Evolutionary conservation across 2,113 vertebrate genomes (phyloP).

Genomic region (Tiliqua scincoides): DNA sequence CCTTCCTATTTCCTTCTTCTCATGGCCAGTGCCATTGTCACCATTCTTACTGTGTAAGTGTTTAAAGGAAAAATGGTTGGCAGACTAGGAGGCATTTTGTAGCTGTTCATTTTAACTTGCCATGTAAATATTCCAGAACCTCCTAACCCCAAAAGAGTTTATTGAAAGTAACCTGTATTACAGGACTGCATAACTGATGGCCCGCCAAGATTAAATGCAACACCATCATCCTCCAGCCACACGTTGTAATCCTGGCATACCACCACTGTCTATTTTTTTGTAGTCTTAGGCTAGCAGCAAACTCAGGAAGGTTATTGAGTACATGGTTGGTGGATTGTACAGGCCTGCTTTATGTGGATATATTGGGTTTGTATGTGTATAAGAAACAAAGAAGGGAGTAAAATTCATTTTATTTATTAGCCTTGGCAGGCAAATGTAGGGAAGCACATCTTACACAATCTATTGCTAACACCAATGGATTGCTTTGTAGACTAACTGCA

Average conservation of each 20-base stretch:
- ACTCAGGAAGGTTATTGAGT: neutral
- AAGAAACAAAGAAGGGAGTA: neutral
- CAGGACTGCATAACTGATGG: neutral
- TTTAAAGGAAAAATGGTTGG: no score
- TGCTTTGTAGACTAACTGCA: neutral
- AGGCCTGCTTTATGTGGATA: neutral
- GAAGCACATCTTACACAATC: neutral
- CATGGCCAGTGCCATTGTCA: no score
- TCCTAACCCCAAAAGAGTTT: neutral
- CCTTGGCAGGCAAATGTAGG: neutral
- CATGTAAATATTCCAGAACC: neutral
- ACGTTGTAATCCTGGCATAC: neutral
- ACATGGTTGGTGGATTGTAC: neutral
- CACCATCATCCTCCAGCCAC: no score
- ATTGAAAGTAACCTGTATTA: neutral
- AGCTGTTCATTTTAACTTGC: neutral
- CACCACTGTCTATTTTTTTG: no score
- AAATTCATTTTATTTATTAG: neutral
- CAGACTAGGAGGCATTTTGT: neutral
- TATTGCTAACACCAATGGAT: neutral
- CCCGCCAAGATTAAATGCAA: neutral
- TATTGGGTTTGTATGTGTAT: neutral
- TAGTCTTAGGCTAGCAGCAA: neutral
- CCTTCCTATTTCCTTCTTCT: no score
- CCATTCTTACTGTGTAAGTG: no score